These are phyloP conservation scores for Chrysomallon squamiferum DNA, from an alignment of 1,140 invertebrate genomes.

Conservation along the genomic window DNA sequence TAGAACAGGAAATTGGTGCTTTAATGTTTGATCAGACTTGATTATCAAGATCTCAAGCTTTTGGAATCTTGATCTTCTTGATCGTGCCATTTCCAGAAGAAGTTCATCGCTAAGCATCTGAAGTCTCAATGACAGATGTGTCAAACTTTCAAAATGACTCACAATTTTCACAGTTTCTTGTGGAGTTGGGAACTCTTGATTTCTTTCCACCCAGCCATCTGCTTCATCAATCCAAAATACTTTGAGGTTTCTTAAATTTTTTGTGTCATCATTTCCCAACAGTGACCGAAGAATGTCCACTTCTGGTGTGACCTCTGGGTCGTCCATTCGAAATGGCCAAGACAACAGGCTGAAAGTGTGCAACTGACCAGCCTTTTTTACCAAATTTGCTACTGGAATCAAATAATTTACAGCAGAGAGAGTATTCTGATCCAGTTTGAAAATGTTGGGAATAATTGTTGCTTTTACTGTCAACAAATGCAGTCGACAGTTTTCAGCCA, in stretches of 20 bases:
- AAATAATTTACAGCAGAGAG: too few relatives aligned
- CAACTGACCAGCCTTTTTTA: conserved; percentile 23
- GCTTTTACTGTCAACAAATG: conserved; percentile 28
- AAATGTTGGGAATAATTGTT: conserved; percentile 16
- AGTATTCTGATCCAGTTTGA: too few relatives aligned
- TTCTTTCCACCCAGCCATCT: conserved; percentile 27
- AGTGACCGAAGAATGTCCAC: conserved; percentile 29
- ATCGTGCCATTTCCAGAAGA: conserved; percentile 19
- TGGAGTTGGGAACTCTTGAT: conserved; percentile 20
- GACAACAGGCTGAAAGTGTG: conserved; percentile 27
- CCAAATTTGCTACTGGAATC: conserved; percentile 20
- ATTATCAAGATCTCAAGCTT: conserved; percentile 32
- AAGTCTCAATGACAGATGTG: conserved; percentile 27
- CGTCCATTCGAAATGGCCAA: conserved; percentile 40
- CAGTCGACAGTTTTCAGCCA: conserved; percentile 26
- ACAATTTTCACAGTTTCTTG: conserved; percentile 12
- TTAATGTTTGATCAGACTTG: conserved; percentile 9
- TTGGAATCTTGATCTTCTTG: conserved; percentile 16
- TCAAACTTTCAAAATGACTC: conserved; percentile 21
- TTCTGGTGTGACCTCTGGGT: conserved; percentile 10
- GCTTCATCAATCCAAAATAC: conserved; percentile 31
- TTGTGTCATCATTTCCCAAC: conserved; percentile 20
- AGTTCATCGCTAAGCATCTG: conserved; percentile 37
- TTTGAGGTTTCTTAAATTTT: conserved; percentile 22
- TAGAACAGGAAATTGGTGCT: conserved; percentile 22